Base-by-base conservation (phyloP, 2,888 invertebrate genomes). In the Axea sp. region DNA sequence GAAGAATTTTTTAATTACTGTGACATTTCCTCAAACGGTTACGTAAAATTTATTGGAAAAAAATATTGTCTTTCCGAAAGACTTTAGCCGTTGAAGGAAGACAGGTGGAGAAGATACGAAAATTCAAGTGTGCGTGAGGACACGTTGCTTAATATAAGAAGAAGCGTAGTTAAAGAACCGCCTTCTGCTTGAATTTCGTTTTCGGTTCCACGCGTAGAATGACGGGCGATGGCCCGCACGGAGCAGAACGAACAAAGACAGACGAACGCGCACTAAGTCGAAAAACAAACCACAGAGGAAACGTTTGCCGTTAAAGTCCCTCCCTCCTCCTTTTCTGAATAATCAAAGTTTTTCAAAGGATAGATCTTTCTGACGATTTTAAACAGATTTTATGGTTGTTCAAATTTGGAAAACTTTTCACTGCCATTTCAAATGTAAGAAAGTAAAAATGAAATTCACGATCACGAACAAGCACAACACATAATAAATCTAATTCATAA, bases 91-190 rank as follows among this genome's bases (percentile, higher is more conserved):
- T 49, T 33, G 49, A 51, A 43, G 17, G 55, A 67, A 65, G 72
- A 72, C 72, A 72, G 72, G 72, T 72, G 72, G 55, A 62, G 57
- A 7, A 49, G 72, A 65, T 35, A 51, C 57, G 43, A 55, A 62
- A 69, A 59, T 64, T 71, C 57, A 33, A 62, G 62, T 55, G 57
- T 64, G 71, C 43, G 64, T 59, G 64, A 65, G 65, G 57, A 73
- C 73, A 47, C 65, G 60, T 45, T 60, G 65, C 53, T 65, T 55
- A 33, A 60, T 67, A 51, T 22, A 64, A 53, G 17, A 57, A 57
- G 67, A 60, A 60, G 67, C 65, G 67, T 67, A 67, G 60, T 65
- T 57, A 65, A 65, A 65, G 73, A 73, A 67, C 65, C 65, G 73
- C 73, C 73, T 62, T 28, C 49, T 53, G 65, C 6, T 31, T 60